Evolutionary conservation across 2,113 vertebrate species (phyloP).

Genomic region (Siniperca chuatsi): DNA sequence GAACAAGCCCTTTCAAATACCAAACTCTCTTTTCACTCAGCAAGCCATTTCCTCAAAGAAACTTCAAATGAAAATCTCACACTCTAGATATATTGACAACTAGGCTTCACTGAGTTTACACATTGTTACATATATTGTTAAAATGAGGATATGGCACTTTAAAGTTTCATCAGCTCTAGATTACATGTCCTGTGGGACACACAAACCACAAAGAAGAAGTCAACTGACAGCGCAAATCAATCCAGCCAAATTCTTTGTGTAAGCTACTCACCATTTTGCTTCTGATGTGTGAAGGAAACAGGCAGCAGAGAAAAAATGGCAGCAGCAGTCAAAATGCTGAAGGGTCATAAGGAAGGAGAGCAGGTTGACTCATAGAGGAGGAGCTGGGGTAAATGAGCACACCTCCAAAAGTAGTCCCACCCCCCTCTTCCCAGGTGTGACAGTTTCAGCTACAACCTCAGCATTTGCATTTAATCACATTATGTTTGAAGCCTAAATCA

Average conservation of each 20-base stretch:
- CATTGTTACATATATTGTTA: neutral
- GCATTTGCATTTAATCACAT: slow-evolving; percentile 43
- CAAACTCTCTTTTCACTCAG: neutral
- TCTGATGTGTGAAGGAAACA: slow-evolving; percentile 52
- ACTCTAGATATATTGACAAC: neutral
- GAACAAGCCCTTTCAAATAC: slow-evolving; percentile 13
- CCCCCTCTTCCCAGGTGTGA: slow-evolving; percentile 67
- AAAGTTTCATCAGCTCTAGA: slow-evolving; percentile 2
- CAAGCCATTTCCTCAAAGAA: neutral
- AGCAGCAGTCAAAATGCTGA: slow-evolving; percentile 53
- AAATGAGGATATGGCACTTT: neutral
- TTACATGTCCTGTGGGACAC: neutral
- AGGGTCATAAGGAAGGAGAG: slow-evolving; percentile 67
- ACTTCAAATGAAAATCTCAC: neutral
- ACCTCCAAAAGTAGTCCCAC: slow-evolving; percentile 54
- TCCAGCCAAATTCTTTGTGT: neutral
- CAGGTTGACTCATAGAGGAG: slow-evolving; percentile 76
- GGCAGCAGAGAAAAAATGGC: slow-evolving; percentile 61
- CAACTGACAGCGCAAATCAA: neutral
- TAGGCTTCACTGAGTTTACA: neutral
- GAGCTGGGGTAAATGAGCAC: slow-evolving; percentile 65
- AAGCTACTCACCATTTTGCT: slow-evolving; percentile 79
- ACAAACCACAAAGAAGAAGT: slow-evolving; percentile 1
- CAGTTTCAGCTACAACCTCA: slow-evolving; percentile 52
- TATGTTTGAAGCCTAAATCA: slow-evolving; percentile 14